phyloP scores from a whole-genome alignment of 1,140 invertebrate species.

The Agrilus planipennis region DNA sequence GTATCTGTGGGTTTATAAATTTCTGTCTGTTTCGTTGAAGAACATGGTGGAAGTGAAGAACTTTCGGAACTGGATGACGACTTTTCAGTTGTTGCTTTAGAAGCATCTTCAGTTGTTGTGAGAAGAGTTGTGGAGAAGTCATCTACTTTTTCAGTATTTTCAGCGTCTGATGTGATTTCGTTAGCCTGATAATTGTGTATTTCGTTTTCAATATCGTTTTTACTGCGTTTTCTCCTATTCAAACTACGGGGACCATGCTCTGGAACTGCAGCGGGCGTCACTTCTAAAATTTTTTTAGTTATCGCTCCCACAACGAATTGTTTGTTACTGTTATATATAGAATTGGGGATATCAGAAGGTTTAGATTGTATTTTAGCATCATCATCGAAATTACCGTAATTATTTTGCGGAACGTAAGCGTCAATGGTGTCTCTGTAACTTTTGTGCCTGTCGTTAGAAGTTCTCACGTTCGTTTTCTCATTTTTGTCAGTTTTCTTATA shows the following conservation, averaged over 20 bases:
- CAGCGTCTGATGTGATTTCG: not conserved
- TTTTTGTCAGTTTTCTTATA: no score
- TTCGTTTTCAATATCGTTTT: slow-evolving; percentile 23
- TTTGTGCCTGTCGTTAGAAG: no score
- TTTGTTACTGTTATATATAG: slow-evolving; percentile 25
- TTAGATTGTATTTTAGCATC: not conserved
- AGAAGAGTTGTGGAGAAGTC: slow-evolving; percentile 1
- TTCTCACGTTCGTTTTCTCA: no score
- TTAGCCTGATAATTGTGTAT: slow-evolving; percentile 10
- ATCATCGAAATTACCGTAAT: no score
- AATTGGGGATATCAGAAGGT: not conserved
- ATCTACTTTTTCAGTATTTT: not conserved
- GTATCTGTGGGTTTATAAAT: no score
- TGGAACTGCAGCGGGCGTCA: slow-evolving; percentile 42
- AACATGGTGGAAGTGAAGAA: no score
- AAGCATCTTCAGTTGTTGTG: no score
- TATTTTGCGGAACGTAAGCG: no score
- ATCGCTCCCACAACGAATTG: slow-evolving; percentile 45
- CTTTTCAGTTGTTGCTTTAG: slow-evolving; percentile 4
- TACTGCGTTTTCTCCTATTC: not conserved
- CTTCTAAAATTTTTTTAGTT: slow-evolving; percentile 40
- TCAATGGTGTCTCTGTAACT: no score
- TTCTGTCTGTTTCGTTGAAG: no score
- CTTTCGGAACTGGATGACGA: not conserved
- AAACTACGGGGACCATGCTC: slow-evolving; percentile 44